These are phyloP conservation scores for Porites rus DNA, from an alignment of 92 coral and sea anemone genomes.

Conservation along the genomic window DNA sequence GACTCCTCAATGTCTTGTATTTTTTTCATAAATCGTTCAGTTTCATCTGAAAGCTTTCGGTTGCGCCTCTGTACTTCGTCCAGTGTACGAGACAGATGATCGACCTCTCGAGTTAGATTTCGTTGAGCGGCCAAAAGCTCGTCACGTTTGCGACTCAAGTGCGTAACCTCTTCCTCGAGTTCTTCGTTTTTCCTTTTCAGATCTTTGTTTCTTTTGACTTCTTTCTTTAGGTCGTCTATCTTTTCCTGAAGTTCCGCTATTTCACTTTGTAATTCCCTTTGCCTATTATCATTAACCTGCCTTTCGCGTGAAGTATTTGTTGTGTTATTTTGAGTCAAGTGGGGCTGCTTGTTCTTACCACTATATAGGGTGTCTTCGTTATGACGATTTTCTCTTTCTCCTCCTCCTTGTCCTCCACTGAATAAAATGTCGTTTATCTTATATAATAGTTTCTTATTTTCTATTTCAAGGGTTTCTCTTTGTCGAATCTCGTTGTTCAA, in stretches of 20 bases:
- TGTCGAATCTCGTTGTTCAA: conserved; percentile 70
- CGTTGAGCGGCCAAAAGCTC: conserved; percentile 78
- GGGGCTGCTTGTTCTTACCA: neutral
- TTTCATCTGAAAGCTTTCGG: conserved; percentile 72
- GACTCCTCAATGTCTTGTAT: conserved; percentile 83
- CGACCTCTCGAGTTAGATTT: conserved; percentile 76
- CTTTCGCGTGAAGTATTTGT: conserved; percentile 40
- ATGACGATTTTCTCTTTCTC: conserved; percentile 10
- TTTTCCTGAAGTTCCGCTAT: conserved; percentile 74
- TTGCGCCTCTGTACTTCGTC: conserved; percentile 82
- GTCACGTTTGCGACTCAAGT: conserved; percentile 80
- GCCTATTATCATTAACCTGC: conserved; percentile 29
- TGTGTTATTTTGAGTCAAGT: conserved; percentile 6
- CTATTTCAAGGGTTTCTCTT: conserved; percentile 81
- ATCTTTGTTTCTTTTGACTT: conserved; percentile 72
- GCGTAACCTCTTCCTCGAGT: conserved; percentile 77
- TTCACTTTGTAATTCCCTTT: conserved; percentile 65
- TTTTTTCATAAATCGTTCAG: conserved; percentile 75
- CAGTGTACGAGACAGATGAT: conserved; percentile 73
- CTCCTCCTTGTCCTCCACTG: conserved; percentile 20
- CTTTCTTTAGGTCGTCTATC: conserved; percentile 71
- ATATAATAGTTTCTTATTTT: conserved; percentile 85
- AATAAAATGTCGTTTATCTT: conserved; percentile 77
- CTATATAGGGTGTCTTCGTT: conserved; percentile 37
- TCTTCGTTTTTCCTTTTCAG: conserved; percentile 73